phyloP scores from a whole-genome alignment of 2,113 vertebrate genomes.

The Mus musculus region GRCm39 chr10:21376501-21377000 shows the following conservation, averaged over 20 bases:
- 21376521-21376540: neutral
- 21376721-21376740: neutral
- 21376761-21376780: neutral
- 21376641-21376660: neutral
- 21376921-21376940: neutral
- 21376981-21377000: neutral
- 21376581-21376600: neutral
- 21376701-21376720: neutral
- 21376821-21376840: neutral
- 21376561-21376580: neutral
- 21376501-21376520: neutral
- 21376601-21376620: slow-evolving; percentile 7
- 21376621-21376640: neutral
- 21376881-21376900: neutral
- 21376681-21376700: neutral
- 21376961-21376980: neutral
- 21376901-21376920: neutral
- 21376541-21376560: neutral
- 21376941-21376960: neutral
- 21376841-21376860: neutral
- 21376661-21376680: neutral
- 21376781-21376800: neutral
- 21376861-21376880: neutral
- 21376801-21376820: neutral
- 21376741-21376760: neutral